Base-by-base conservation (phyloP, 2,888 invertebrate genomes). In the Tortrix viridana region DNA sequence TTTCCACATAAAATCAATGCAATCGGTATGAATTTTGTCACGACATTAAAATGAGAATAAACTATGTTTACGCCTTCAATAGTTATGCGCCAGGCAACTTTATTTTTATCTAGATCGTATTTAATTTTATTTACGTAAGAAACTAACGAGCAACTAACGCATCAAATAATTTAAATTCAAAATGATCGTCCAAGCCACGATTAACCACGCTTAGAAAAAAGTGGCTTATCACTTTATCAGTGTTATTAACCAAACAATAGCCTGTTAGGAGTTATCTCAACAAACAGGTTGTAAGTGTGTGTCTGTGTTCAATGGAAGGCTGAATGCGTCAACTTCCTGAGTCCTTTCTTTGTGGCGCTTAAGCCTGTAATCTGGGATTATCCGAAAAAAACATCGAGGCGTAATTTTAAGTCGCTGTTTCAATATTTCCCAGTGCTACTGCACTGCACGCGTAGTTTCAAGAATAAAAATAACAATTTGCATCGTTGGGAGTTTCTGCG, bases 281-380 rank as follows among this genome's bases (percentile, higher is more conserved):
- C 74, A 80, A 85, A 85, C 86, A 85, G 79, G 79, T 78, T 77
- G 69, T 57, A 58, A 38, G 47, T 60, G 57, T 49, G 60, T 46
- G 18, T 57, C 46, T 54, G 16, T 50, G 64, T 60, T 60, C 50
- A 70, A 74, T 76, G 74, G 82, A 80, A 75, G 80, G 76, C 74
- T 72, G 67, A 72, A 81, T 86, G 86, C 84, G 84, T 86, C 88
- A 85, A 86, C 88, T 88, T 89, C 89, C 90, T 88, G 85, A 76
- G 72, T 72, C 70, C 70, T 76, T 56, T 52, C 69, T 71, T 53
- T 68, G 74, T 68, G 68, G 63, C 60, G 65, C 52, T 48, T 53
- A 66, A 67, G 69, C 65, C 60, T 70, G 61, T 81, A 80, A 81
- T 69, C 79, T 61, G 66, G 79, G 85, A 80, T 86, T 76, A 85